phyloP scores from a whole-genome alignment of 1,140 invertebrate species.

The Hyles vespertilio region DNA sequence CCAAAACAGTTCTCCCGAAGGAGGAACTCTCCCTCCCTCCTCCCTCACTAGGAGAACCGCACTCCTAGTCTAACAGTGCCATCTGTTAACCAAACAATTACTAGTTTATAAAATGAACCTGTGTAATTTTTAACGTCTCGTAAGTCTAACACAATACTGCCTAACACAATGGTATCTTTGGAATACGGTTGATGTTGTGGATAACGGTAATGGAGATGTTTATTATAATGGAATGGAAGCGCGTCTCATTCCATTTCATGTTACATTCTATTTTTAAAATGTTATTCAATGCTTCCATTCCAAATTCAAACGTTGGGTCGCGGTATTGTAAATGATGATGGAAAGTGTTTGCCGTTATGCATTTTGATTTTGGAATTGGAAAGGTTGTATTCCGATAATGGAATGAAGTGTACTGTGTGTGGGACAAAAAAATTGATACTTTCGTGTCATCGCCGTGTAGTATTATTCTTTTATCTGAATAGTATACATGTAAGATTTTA shows the following conservation, averaged over 20 bases:
- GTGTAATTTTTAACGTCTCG: conserved; percentile 31
- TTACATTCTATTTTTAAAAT: conserved; percentile 24
- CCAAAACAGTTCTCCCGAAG: background rate
- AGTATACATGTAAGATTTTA: conserved; percentile 54
- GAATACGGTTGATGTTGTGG: background rate
- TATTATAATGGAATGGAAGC: conserved; percentile 19
- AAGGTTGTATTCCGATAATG: conserved; percentile 7
- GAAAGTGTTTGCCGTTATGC: conserved; percentile 13
- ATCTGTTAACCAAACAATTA: conserved; percentile 41
- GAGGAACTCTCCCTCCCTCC: conserved; percentile 10
- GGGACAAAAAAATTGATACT: conserved; percentile 5
- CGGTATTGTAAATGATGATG: conserved; percentile 14
- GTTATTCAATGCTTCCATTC: conserved; percentile 19
- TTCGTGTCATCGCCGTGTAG: conserved; percentile 31
- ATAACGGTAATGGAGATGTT: background rate
- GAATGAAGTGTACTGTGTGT: conserved; percentile 10
- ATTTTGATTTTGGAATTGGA: conserved; percentile 17
- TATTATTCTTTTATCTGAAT: conserved; percentile 40
- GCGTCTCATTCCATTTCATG: conserved; percentile 15
- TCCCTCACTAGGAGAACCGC: conserved; percentile 9
- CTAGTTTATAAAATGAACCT: conserved; percentile 28
- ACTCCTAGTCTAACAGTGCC: background rate
- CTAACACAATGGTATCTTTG: conserved; percentile 28
- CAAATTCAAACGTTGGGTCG: conserved; percentile 15
- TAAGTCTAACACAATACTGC: conserved; percentile 69